Evolutionary conservation across 1,140 invertebrate genomes (phyloP).

Genomic region (Lordiphosa collinella): DNA sequence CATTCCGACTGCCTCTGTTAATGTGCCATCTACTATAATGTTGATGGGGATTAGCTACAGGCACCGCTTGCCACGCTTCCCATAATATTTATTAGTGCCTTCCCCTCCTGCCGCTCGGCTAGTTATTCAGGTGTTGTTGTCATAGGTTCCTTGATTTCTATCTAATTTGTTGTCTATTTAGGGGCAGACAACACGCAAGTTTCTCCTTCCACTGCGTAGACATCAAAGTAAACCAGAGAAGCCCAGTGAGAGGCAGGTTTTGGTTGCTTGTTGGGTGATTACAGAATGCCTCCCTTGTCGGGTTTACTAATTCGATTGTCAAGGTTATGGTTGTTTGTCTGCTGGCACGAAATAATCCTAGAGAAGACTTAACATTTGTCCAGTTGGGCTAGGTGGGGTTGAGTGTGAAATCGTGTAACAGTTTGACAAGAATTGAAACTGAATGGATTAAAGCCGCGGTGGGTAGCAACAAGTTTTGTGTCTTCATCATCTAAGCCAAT

Average conservation of each 20-base stretch:
- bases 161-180: constrained; percentile 74
- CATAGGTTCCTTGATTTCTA: constrained; percentile 61
- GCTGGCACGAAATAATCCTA: not conserved
- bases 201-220: constrained; percentile 40
- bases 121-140: constrained; percentile 69
- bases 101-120: constrained; percentile 21
- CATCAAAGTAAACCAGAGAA: constrained; percentile 49
- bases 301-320: constrained; percentile 56
- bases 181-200: constrained; percentile 54
- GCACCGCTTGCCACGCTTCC: constrained; percentile 62
- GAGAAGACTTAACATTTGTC: constrained; percentile 6
- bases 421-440: not conserved
- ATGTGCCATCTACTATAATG: constrained; percentile 9
- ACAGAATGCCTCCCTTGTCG: constrained; percentile 35
- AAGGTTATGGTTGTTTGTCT: constrained; percentile 52
- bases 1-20: constrained; percentile 27
- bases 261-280: constrained; percentile 25
- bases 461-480: no score
- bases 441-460: no score
- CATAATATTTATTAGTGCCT: constrained; percentile 36
- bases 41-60: constrained; percentile 18
- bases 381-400: constrained; percentile 11
- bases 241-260: constrained; percentile 14
- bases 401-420: not conserved
- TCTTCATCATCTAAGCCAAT: no score